phyloP scores from a whole-genome alignment of 1,140 invertebrate species.

The Drosophila sproati region DNA sequence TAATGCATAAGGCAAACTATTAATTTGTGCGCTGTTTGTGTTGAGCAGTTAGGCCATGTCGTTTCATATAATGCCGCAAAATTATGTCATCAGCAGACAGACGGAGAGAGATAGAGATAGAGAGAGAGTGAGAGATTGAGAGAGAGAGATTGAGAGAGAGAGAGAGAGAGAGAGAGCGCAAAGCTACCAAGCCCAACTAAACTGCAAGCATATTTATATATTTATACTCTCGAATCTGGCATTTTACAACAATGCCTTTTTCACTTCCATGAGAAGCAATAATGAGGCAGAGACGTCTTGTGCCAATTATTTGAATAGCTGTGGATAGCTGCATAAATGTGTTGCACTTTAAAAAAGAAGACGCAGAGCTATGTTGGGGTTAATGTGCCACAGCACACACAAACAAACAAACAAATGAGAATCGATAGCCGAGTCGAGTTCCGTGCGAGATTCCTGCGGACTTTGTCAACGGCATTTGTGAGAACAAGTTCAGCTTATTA shows the following conservation, averaged over 20 bases:
- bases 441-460: too few species aligned
- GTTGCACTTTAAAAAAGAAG: background rate
- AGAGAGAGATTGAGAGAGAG: background rate
- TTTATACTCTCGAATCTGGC: background rate
- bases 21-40: conserved; percentile 53
- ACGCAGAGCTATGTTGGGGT: conserved; percentile 10
- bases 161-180: background rate
- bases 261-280: background rate
- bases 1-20: conserved; percentile 58
- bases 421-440: conserved; percentile 4
- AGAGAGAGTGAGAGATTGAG: background rate
- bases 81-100: conserved; percentile 58
- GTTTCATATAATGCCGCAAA: conserved; percentile 35
- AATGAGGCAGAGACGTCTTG: background rate
- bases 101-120: background rate
- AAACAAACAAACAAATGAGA: background rate
- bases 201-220: background rate
- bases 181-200: conserved; percentile 7
- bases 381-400: conserved; percentile 1
- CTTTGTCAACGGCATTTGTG: background rate
- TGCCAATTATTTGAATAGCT: background rate
- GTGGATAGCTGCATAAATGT: background rate
- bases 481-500: conserved; percentile 16
- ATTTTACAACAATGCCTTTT: conserved; percentile 7
- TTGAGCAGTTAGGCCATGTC: conserved; percentile 18